Percentiles rank a stretch among this genome's conserved stretches.
Evolutionary conservation across 2,888 invertebrate genomes (phyloP).

Genomic region (Epinotia nisella): DNA sequence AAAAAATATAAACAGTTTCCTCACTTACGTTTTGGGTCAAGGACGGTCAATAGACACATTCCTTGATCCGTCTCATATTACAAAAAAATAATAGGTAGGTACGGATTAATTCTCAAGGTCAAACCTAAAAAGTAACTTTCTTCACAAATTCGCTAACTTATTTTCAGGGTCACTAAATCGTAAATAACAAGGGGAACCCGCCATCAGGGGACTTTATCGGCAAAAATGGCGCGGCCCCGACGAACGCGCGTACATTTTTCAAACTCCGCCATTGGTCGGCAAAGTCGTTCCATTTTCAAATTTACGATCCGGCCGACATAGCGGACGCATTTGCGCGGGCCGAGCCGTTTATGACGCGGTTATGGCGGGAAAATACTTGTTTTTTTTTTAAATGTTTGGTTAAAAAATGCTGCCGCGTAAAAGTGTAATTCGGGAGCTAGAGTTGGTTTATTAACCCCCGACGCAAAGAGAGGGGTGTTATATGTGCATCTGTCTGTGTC

Average conservation of each 20-base stretch:
- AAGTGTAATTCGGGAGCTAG: conserved; percentile 20
- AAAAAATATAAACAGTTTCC: too few relatives aligned
- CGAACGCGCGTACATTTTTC: conserved; percentile 49
- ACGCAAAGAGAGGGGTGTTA: too few relatives aligned
- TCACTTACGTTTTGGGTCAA: too few relatives aligned
- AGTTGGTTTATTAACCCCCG: too few relatives aligned
- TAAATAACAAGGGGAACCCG: conserved; percentile 31
- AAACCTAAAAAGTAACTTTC: neutral
- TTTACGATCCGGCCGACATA: conserved; percentile 61
- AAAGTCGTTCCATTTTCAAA: conserved; percentile 61
- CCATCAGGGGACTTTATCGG: conserved; percentile 44
- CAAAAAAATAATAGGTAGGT: too few relatives aligned
- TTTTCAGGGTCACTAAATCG: conserved; percentile 20
- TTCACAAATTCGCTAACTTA: neutral
- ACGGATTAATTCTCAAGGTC: neutral
- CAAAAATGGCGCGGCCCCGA: conserved; percentile 46
- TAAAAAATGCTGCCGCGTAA: conserved; percentile 34
- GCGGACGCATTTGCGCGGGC: conserved; percentile 52
- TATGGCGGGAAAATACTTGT: conserved; percentile 30
- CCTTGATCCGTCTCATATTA: too few relatives aligned
- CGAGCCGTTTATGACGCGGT: conserved; percentile 50
- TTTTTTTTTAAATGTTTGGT: conserved; percentile 33
- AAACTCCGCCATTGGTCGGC: conserved; percentile 55
- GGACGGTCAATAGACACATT: too few relatives aligned
- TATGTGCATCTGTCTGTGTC: too few relatives aligned